A percentile compares a stretch with the other conserved stretches of the same genome.
These are phyloP conservation scores for Numida meleagris DNA, from an alignment of 2,113 vertebrate genomes.

Conservation along the genomic window DNA sequence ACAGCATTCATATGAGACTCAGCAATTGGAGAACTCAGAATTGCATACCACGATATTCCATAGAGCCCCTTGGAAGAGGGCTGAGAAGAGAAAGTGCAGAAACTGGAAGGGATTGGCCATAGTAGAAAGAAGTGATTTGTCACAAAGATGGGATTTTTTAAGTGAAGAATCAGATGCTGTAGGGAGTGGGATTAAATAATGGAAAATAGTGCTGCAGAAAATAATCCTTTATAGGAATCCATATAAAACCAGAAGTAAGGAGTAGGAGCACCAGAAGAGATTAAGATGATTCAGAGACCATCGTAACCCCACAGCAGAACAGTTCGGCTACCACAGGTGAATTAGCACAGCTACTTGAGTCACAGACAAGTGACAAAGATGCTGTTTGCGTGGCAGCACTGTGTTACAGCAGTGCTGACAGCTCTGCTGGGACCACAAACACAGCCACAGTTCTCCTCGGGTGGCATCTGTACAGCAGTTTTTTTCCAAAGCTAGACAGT, in stretches of 20 bases:
- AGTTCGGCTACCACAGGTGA: neutral
- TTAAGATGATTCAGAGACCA: neutral
- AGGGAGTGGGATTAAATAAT: neutral
- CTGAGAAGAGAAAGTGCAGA: neutral
- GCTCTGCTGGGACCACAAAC: neutral
- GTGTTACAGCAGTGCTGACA: accelerated
- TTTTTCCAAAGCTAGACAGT: neutral
- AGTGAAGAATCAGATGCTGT: neutral
- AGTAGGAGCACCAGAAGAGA: neutral
- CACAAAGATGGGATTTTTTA: neutral
- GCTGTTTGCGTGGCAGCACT: neutral
- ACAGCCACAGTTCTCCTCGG: neutral
- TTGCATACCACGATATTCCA: neutral
- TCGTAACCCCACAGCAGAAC: neutral
- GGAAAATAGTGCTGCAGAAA: neutral
- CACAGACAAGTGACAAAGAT: neutral
- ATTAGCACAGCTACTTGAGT: accelerated
- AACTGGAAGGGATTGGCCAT: neutral
- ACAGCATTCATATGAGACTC: neutral
- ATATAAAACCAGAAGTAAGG: neutral
- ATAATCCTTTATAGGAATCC: neutral
- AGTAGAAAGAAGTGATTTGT: neutral
- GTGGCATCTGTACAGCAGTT: neutral
- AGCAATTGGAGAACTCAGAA: neutral
- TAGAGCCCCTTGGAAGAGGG: neutral